Evolutionary conservation across 1,140 invertebrate genomes (phyloP).

Genomic region (Camponotus vicinus): DNA sequence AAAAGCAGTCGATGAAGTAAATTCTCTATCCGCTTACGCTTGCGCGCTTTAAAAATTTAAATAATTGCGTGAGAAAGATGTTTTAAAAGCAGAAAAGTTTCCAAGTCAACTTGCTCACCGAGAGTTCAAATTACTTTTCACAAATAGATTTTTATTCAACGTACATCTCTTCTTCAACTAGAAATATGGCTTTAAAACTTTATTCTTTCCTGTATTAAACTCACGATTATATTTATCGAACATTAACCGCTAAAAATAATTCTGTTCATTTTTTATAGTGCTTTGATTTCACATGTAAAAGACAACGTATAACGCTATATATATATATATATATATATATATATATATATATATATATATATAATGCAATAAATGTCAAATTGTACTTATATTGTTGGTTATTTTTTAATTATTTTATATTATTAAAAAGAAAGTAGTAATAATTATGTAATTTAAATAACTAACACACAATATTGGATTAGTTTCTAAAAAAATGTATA

Average conservation of each 20-base stretch:
- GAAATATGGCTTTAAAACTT: background rate
- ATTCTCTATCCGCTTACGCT: background rate
- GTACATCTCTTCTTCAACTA: background rate
- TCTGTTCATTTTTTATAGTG: background rate
- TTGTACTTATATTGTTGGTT: too few relatives aligned
- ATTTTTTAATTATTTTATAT: too few relatives aligned
- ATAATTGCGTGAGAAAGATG: background rate
- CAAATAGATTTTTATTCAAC: background rate
- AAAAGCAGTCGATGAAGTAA: background rate
- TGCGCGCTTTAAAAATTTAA: slow-evolving; percentile 35
- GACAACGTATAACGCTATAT: too few relatives aligned
- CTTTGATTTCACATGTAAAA: too few relatives aligned
- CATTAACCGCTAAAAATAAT: background rate
- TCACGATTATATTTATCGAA: background rate
- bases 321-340: too few relatives aligned
- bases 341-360: too few relatives aligned
- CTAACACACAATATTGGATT: too few relatives aligned
- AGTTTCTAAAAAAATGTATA: background rate
- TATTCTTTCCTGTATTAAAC: background rate
- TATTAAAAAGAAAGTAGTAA: too few relatives aligned
- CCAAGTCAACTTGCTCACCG: slow-evolving; percentile 2
- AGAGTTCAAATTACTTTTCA: slow-evolving; percentile 5
- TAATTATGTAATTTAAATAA: too few relatives aligned
- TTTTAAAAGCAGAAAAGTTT: slow-evolving; percentile 7
- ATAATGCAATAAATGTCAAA: too few relatives aligned